These are phyloP conservation scores for Macrobrachium rosenbergii DNA, from an alignment of 1,140 invertebrate genomes.

Conservation along the genomic window DNA sequence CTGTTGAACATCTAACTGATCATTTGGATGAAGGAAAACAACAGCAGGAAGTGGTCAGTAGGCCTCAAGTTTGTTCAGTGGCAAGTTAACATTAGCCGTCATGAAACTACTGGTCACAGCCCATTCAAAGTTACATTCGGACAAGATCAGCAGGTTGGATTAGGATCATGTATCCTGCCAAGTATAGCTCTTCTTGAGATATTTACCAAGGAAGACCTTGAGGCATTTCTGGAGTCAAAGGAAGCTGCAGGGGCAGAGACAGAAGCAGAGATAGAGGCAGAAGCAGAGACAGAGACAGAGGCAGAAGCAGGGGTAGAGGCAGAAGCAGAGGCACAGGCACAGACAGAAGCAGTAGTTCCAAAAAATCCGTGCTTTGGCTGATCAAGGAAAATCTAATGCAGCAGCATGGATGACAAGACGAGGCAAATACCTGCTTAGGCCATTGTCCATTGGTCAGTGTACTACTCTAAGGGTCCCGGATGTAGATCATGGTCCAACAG, in stretches of 20 bases:
- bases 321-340: too few relatives aligned
- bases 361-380: too few relatives aligned
- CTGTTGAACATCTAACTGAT: constrained; percentile 8
- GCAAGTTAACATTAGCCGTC: constrained; percentile 21
- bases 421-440: too few relatives aligned
- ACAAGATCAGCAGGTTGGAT: constrained; percentile 14
- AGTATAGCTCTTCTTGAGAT: background rate
- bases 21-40: constrained; percentile 34
- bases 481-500: background rate
- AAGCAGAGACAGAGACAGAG: too few relatives aligned
- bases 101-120: constrained; percentile 25
- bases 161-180: constrained; percentile 20
- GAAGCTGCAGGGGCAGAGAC: too few relatives aligned
- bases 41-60: background rate
- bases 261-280: too few relatives aligned
- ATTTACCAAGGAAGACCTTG: constrained; percentile 8
- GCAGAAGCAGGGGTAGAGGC: too few relatives aligned
- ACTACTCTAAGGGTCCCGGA: too few relatives aligned
- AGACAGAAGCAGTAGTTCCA: too few relatives aligned
- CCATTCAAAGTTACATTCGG: constrained; percentile 31
- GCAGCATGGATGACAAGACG: too few relatives aligned
- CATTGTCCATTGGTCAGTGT: too few relatives aligned
- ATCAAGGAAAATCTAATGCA: too few relatives aligned
- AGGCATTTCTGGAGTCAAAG: constrained; percentile 10
- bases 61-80: constrained; percentile 35